Conservation (phyloP, 2,113 vertebrate genomes). For the Phaethon lepturus region DNA sequence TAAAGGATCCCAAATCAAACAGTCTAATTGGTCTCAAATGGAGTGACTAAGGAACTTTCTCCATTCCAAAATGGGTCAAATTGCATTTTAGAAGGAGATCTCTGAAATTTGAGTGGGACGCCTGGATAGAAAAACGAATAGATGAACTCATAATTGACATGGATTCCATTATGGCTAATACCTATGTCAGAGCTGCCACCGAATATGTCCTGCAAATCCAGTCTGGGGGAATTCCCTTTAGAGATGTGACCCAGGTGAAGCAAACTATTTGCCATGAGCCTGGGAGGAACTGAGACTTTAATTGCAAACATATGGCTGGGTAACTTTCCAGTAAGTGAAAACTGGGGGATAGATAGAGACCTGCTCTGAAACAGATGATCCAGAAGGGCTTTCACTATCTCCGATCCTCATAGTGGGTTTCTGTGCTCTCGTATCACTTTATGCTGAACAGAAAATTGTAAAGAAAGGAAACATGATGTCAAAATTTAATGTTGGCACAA, state of each 20-base stretch:
- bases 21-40: constrained; percentile 71
- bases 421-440: not conserved
- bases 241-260: constrained; percentile 67
- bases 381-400: not conserved
- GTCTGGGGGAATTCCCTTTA: constrained; percentile 56
- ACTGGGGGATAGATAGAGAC: constrained; percentile 18
- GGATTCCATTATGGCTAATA: constrained; percentile 73
- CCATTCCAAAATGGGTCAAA: constrained; percentile 65
- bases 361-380: constrained; percentile 36
- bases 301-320: constrained; percentile 60
- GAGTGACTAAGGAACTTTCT: constrained; percentile 61
- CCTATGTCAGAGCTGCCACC: constrained; percentile 62
- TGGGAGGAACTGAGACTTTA: constrained; percentile 59
- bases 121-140: constrained; percentile 51
- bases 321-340: constrained; percentile 66
- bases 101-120: constrained; percentile 70
- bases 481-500: not conserved
- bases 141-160: constrained; percentile 71
- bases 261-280: constrained; percentile 54
- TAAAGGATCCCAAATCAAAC: constrained; percentile 68
- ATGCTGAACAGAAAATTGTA: not conserved
- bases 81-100: constrained; percentile 65
- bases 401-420: not conserved
- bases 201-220: constrained; percentile 42
- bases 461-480: not conserved